These are phyloP conservation scores for Drosophila atroscutellata DNA, from an alignment of 2,888 invertebrate species.

Conservation along the genomic window DNA sequence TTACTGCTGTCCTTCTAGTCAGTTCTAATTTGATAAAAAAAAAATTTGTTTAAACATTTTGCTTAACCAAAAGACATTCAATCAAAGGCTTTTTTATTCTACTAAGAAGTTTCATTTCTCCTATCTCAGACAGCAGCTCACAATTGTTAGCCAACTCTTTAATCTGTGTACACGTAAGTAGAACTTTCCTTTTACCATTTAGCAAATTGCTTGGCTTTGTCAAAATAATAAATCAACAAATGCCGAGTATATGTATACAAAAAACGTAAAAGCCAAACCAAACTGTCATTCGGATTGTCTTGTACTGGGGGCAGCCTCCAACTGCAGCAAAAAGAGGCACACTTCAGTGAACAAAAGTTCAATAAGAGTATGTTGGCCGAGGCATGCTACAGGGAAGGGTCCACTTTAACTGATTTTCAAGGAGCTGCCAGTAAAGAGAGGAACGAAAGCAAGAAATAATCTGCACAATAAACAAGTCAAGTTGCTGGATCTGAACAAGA, in stretches of 20 bases:
- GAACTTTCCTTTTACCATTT: conserved; percentile 58
- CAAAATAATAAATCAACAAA: conserved; percentile 80
- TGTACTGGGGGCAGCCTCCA: conserved; percentile 37
- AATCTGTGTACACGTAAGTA: conserved; percentile 46
- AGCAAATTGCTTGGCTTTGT: conserved; percentile 79
- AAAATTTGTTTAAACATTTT: conserved; percentile 11
- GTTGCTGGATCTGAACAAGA: conserved; percentile 29
- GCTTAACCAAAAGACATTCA: conserved; percentile 28
- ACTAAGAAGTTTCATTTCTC: conserved; percentile 38
- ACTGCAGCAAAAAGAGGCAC: conserved; percentile 73
- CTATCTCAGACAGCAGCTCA: conserved; percentile 9
- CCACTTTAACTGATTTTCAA: conserved; percentile 58
- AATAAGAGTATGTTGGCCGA: conserved; percentile 66
- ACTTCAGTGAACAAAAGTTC: conserved; percentile 79
- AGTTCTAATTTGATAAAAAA: conserved; percentile 14
- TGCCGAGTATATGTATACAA: conserved; percentile 21
- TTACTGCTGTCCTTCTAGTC: neutral
- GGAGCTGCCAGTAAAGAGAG: conserved; percentile 12
- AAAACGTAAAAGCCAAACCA: conserved; percentile 42
- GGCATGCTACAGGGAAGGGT: conserved; percentile 12
- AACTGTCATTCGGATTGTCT: conserved; percentile 52
- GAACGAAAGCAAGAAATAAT: conserved; percentile 52
- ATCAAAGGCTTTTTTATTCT: conserved; percentile 30
- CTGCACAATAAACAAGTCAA: conserved; percentile 71
- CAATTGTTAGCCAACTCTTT: conserved; percentile 66